phyloP scores from a whole-genome alignment of 2,113 vertebrate genomes.

The Merops nubicus region DNA sequence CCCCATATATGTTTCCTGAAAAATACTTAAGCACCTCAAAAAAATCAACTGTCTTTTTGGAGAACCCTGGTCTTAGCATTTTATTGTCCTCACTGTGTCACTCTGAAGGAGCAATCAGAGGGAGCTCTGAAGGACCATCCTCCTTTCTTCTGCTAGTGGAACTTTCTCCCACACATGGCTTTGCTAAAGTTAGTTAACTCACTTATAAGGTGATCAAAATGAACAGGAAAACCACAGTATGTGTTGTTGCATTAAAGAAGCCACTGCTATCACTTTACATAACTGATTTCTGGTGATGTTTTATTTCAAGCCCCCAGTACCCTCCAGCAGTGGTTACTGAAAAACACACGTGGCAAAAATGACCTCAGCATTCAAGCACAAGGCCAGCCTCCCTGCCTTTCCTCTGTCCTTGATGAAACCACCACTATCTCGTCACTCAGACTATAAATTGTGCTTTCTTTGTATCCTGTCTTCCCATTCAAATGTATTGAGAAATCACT shows the following conservation, averaged over 20 bases:
- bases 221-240: background rate
- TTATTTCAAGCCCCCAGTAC: background rate
- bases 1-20: background rate
- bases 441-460: background rate
- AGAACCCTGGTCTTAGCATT: background rate
- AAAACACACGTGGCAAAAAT: background rate
- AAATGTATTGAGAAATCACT: background rate
- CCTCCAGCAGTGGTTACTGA: background rate
- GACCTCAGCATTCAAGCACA: background rate
- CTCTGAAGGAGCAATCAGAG: accelerated
- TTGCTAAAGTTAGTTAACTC: background rate
- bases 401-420: background rate
- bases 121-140: background rate
- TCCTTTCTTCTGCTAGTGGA: background rate
- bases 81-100: background rate
- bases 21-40: background rate
- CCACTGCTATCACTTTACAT: background rate
- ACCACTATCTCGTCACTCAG: background rate
- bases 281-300: background rate
- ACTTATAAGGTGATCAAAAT: background rate
- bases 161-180: background rate
- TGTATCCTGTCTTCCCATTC: background rate
- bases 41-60: background rate
- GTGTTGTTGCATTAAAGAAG: background rate
- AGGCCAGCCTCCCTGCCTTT: background rate